Evolutionary conservation across 2,888 invertebrate species (phyloP), one percentile per base, ranked within the genome.

Genomic region (Cephonodes hylas): DNA sequence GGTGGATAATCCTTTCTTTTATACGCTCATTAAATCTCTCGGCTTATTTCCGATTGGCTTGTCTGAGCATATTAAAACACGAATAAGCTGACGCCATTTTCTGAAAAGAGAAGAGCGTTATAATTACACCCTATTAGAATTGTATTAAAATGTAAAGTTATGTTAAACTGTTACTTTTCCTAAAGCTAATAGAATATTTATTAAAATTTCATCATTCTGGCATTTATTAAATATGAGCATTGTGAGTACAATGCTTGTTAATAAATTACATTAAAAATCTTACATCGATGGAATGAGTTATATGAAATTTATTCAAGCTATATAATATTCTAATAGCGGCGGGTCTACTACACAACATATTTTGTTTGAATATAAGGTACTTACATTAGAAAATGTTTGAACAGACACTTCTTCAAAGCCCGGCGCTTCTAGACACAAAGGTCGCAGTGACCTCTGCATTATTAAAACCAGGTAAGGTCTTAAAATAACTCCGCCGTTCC

Each of bases 381-480:
- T 81, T 75, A 89, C 89, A 58, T 76, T 79, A 6, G 86, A 80
- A 74, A 84, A 89, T 1, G 89, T 89, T 71, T 86, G 72, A 31
- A 90, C 63, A 3, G 86, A 85, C n/a, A 87, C 72, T 25, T 85
- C 79, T 63, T 81, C 70, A 64, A 88, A 88, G 1, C 89, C 88
- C 10, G 84, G 72, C 0, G 81, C 77, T 46, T 72, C 75, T 0
- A 89, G 70, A 0, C 86, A 84, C 22, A 88, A 66, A 0, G 82
- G 81, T 57, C 82, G 73, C 20, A 78, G 57, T 2, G 88, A 81
- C 44, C 83, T 77, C 63, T 85, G 87, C 80, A 89, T 89, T 42
- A 89, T 81, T 27, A 89, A 75, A 3, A 89, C 74, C 46, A 88
- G 66, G 67, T 87, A 89, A 0, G 85, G 83, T 27, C 84, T 74